A percentile compares a stretch with the other conserved stretches of the same genome.
These are phyloP conservation scores for Barbus barbus DNA, from an alignment of 2,113 vertebrate species.

Conservation along the genomic window DNA sequence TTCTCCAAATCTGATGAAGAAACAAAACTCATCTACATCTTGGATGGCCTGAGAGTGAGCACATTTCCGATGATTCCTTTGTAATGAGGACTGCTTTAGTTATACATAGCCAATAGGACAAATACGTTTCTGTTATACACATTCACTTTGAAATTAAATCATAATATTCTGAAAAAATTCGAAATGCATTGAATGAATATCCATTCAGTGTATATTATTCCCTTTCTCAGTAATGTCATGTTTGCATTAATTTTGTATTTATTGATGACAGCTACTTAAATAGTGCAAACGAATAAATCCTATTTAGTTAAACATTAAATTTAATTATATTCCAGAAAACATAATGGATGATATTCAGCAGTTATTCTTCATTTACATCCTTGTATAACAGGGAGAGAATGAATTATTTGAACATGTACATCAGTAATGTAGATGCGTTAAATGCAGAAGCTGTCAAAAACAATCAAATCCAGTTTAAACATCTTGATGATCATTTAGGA, in stretches of 20 bases:
- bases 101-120: no score
- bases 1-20: no score
- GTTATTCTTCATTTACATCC: conserved; percentile 60
- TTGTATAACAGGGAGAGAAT: background rate
- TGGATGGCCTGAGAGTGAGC: no score
- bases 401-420: conserved; percentile 25
- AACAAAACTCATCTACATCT: no score
- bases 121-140: no score
- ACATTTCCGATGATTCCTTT: no score
- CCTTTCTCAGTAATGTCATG: background rate
- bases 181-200: background rate
- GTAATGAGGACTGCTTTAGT: no score
- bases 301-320: conserved; percentile 44
- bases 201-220: background rate
- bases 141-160: background rate
- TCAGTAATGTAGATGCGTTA: conserved; percentile 26
- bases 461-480: conserved; percentile 49
- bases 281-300: background rate
- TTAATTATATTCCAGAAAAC: conserved; percentile 62
- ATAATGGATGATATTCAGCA: conserved; percentile 46
- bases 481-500: conserved; percentile 29
- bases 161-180: no score
- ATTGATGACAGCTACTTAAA: conserved; percentile 10
- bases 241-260: conserved; percentile 13
- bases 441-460: conserved; percentile 5